phyloP scores from a whole-genome alignment of 2,888 invertebrate genomes.

The Clanis bilineata region DNA sequence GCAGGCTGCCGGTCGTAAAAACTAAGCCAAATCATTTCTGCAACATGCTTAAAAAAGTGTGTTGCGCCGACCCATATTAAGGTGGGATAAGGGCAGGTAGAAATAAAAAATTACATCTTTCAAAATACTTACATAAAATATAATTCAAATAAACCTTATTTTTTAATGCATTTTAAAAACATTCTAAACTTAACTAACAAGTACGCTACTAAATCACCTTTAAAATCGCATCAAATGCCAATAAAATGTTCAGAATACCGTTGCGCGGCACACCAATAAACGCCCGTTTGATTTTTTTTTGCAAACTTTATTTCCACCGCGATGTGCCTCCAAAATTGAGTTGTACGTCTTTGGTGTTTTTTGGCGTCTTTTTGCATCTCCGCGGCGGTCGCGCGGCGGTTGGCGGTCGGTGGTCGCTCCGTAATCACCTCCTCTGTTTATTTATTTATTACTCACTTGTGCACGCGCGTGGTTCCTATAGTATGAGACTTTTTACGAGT shows the following conservation, averaged over 20 bases:
- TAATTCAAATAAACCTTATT: not conserved
- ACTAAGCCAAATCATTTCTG: too few species aligned
- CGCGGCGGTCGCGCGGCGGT: constrained; percentile 65
- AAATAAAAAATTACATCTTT: too few species aligned
- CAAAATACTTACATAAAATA: not conserved
- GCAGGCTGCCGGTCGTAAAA: too few species aligned
- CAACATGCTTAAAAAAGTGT: too few species aligned
- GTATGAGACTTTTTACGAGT: too few species aligned
- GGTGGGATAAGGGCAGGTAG: too few species aligned
- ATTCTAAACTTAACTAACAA: not conserved
- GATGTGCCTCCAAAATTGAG: constrained; percentile 79
- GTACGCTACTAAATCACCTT: too few species aligned
- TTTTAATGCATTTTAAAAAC: not conserved
- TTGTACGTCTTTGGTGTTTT: constrained; percentile 70
- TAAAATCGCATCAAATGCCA: too few species aligned
- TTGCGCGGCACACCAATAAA: constrained; percentile 52
- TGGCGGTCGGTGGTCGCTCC: constrained; percentile 26
- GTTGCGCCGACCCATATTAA: too few species aligned
- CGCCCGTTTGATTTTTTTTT: constrained; percentile 57
- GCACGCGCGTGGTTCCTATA: not conserved
- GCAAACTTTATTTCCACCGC: constrained; percentile 66
- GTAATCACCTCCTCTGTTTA: constrained; percentile 64
- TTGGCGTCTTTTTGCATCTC: constrained; percentile 60
- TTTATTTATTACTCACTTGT: constrained; percentile 67
- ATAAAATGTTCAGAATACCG: not conserved